Percentiles rank a stretch among this genome's conserved stretches.
Conservation (phyloP, 1,140 invertebrate genomes). For the Artemia franciscana region DNA sequence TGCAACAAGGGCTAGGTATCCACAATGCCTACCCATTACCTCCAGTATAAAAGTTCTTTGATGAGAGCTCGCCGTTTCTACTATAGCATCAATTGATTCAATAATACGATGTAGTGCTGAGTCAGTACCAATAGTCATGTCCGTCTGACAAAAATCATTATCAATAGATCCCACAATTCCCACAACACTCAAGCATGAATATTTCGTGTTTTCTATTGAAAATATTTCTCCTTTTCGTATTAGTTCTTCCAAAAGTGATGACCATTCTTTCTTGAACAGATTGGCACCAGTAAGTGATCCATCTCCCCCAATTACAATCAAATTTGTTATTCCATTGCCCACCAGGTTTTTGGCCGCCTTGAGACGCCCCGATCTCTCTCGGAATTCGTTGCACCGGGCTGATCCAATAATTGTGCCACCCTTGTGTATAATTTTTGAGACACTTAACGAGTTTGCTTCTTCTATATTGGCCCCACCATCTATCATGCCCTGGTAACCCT, state of each 20-base stretch:
- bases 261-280: constrained; percentile 30
- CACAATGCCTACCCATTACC: constrained; percentile 38
- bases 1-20: constrained; percentile 20
- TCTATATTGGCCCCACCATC: constrained; percentile 32
- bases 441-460: constrained; percentile 29
- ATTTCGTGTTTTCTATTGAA: no score
- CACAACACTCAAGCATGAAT: constrained; percentile 29
- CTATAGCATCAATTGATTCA: constrained; percentile 33
- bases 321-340: constrained; percentile 26
- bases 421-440: constrained; percentile 33
- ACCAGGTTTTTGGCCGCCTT: constrained; percentile 31
- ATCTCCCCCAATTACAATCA: constrained; percentile 38
- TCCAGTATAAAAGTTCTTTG: constrained; percentile 37
- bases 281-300: constrained; percentile 35
- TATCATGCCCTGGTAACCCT: constrained; percentile 38
- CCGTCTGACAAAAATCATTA: constrained; percentile 40
- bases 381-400: constrained; percentile 31
- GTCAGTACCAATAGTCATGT: constrained; percentile 40
- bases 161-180: constrained; percentile 39
- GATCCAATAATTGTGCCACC: constrained; percentile 37
- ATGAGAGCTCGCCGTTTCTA: constrained; percentile 33
- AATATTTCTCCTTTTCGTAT: no score
- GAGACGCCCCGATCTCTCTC: constrained; percentile 26
- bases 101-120: constrained; percentile 35
- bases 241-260: no score